These are phyloP conservation scores for Microtus ochrogaster DNA, from an alignment of 2,113 vertebrate species.

Conservation along the genomic window DNA sequence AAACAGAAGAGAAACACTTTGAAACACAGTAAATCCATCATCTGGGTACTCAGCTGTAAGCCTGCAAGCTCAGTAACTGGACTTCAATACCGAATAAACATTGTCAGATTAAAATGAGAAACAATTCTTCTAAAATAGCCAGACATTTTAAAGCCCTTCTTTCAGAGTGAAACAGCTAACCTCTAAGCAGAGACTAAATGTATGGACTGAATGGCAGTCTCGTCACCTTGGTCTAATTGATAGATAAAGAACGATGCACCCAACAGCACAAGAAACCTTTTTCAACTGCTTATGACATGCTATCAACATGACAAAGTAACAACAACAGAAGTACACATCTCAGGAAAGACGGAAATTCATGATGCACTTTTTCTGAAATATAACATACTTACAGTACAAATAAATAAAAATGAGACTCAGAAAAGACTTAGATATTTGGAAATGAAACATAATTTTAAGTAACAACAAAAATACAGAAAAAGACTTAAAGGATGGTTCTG, in stretches of 20 bases:
- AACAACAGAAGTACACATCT: not conserved
- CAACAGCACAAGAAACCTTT: not conserved
- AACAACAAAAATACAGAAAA: not conserved
- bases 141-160: not conserved
- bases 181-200: not conserved
- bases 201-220: not conserved
- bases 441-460: slow-evolving; percentile 5
- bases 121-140: not conserved
- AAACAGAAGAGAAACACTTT: not conserved
- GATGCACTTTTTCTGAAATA: too few relatives aligned
- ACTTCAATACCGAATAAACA: not conserved
- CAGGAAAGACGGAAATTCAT: not conserved
- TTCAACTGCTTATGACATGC: not conserved
- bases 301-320: not conserved
- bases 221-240: not conserved
- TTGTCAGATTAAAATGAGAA: not conserved
- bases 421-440: not conserved
- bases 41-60: not conserved
- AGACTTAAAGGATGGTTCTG: not conserved
- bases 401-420: slow-evolving; percentile 6
- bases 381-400: not conserved
- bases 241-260: too few relatives aligned
- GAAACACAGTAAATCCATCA: slow-evolving; percentile 13
- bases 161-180: not conserved
- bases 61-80: not conserved